These are phyloP conservation scores for Drosophila atripex DNA, from an alignment of 2,888 invertebrate species.

Conservation along the genomic window DNA sequence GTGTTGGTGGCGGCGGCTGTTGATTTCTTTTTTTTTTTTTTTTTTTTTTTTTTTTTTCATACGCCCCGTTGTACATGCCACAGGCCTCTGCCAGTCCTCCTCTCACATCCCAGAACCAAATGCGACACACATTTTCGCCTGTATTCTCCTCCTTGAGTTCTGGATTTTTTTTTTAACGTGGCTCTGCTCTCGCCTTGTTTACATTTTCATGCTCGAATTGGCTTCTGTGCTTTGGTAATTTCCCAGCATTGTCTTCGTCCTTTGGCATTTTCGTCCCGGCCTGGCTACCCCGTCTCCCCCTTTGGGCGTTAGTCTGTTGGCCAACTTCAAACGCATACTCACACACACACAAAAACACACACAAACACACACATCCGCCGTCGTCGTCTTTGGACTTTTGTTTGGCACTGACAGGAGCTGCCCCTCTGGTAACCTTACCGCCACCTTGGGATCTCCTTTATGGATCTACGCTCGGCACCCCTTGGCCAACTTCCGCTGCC, in stretches of 20 bases:
- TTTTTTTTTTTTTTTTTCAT: constrained; percentile 14
- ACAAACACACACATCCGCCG: constrained; percentile 49
- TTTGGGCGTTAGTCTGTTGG: constrained; percentile 38
- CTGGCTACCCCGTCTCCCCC: not conserved
- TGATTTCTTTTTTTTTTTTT: constrained; percentile 9
- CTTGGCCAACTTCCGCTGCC: constrained; percentile 67
- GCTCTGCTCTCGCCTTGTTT: constrained; percentile 54
- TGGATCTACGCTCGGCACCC: constrained; percentile 9
- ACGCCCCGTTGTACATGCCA: constrained; percentile 33
- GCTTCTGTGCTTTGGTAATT: constrained; percentile 65
- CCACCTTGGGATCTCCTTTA: constrained; percentile 4
- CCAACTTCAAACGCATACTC: constrained; percentile 71
- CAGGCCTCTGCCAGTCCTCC: not conserved
- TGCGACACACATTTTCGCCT: constrained; percentile 70
- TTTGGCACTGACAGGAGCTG: constrained; percentile 49
- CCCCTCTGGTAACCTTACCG: constrained; percentile 33
- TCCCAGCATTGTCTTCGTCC: constrained; percentile 60
- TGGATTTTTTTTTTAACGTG: constrained; percentile 15
- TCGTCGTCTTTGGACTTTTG: constrained; percentile 51
- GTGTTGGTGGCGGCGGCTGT: not conserved
- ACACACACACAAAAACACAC: constrained; percentile 65
- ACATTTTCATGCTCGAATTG: constrained; percentile 76
- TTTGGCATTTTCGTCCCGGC: constrained; percentile 8
- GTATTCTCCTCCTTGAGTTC: constrained; percentile 3
- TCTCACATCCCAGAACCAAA: constrained; percentile 5